phyloP scores from a whole-genome alignment of 1,140 invertebrate genomes.

The Scaptomyza montana region DNA sequence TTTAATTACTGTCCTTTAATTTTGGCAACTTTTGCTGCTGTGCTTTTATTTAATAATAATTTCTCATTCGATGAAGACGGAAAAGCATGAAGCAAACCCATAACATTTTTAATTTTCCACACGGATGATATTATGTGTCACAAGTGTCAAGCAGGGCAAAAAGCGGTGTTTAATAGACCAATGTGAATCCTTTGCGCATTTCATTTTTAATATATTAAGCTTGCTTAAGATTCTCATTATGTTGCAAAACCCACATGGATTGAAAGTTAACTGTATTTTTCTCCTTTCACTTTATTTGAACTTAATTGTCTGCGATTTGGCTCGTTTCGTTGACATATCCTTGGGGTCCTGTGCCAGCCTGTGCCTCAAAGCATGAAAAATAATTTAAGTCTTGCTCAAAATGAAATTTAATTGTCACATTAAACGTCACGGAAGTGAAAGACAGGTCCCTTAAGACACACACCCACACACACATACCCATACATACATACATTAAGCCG shows the following conservation, averaged over 20 bases:
- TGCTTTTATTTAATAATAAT: conserved; percentile 72
- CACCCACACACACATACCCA: conserved; percentile 12
- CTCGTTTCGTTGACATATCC: conserved; percentile 52
- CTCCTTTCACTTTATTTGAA: neutral
- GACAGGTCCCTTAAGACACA: conserved; percentile 62
- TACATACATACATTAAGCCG: neutral
- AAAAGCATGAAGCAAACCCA: neutral
- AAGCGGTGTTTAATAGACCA: conserved; percentile 32
- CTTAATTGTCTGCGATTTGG: conserved; percentile 34
- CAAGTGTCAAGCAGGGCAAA: conserved; percentile 45
- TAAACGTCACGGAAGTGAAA: conserved; percentile 68
- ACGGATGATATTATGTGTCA: conserved; percentile 7
- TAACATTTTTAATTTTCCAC: conserved; percentile 57
- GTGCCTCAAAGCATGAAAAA: conserved; percentile 14
- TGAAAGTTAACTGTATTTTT: conserved; percentile 27
- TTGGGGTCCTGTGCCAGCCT: conserved; percentile 27
- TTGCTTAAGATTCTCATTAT: too few relatives aligned
- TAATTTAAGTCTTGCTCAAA: conserved; percentile 51
- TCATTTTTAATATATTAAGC: too few relatives aligned
- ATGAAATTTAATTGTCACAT: conserved; percentile 80
- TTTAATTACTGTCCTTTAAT: conserved; percentile 81
- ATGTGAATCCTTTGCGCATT: neutral
- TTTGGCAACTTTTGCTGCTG: conserved; percentile 65
- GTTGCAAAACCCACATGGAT: too few relatives aligned
- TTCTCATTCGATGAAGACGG: conserved; percentile 32